phyloP scores from a whole-genome alignment of 2,888 invertebrate genomes.

The Cactoblastis cactorum region DNA sequence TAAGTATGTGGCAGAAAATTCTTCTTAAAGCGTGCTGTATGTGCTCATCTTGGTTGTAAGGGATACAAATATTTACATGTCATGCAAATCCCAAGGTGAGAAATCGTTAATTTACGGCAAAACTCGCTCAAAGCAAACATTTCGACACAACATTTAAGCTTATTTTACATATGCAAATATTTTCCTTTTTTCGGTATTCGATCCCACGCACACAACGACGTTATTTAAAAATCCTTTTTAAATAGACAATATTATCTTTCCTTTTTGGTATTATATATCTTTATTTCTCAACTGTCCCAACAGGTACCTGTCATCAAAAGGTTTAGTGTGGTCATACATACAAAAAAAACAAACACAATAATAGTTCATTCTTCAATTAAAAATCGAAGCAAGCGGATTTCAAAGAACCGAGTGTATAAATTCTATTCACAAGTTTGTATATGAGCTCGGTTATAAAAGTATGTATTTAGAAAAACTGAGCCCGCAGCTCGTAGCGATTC shows the following conservation, averaged over 20 bases:
- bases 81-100: slow-evolving; percentile 6
- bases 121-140: slow-evolving; percentile 9
- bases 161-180: slow-evolving; percentile 4
- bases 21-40: neutral
- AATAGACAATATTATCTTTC: neutral
- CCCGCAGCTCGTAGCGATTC: slow-evolving; percentile 63
- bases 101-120: slow-evolving; percentile 9
- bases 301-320: no score
- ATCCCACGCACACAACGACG: neutral
- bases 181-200: neutral
- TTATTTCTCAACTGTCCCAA: no score
- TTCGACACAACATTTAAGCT: neutral
- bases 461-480: slow-evolving; percentile 48
- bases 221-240: slow-evolving; percentile 1
- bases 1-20: neutral
- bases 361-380: neutral
- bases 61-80: neutral
- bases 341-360: neutral
- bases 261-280: no score
- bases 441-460: slow-evolving; percentile 22
- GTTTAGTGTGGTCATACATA: neutral
- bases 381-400: neutral
- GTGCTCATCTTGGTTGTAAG: neutral
- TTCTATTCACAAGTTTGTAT: neutral
- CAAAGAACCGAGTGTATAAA: neutral